Conservation (phyloP, 2,888 invertebrate genomes). For the Idaea biselata region DNA sequence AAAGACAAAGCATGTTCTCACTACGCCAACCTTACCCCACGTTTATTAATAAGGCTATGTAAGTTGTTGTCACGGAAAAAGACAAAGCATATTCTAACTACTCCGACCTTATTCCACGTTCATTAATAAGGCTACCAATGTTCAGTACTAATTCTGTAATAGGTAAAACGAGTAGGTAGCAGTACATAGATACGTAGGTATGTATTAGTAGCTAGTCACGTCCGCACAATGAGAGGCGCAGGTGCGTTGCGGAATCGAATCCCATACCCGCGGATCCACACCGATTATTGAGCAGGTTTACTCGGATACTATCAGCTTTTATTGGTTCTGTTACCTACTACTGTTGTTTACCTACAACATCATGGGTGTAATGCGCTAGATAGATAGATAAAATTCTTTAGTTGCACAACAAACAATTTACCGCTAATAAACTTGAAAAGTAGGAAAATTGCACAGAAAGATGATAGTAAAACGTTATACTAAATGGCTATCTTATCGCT, state of each 20-base stretch:
- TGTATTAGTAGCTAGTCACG: background rate
- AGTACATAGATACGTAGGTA: background rate
- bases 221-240: conserved; percentile 12
- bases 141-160: no score
- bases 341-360: conserved; percentile 4
- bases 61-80: no score
- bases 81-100: no score
- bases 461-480: no score
- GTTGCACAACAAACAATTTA: background rate
- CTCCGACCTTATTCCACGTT: no score
- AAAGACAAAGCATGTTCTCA: no score
- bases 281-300: background rate
- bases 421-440: background rate
- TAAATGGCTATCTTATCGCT: no score
- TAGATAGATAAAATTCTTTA: background rate
- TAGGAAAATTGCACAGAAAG: no score
- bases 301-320: background rate
- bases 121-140: no score
- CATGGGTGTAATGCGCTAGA: background rate
- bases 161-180: no score
- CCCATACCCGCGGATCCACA: conserved; percentile 3
- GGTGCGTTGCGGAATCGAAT: conserved; percentile 22
- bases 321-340: background rate
- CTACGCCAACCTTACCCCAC: no score
- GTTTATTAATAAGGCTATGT: no score